phyloP scores from a whole-genome alignment of 2,113 vertebrate species.

The Bos taurus region DNA sequence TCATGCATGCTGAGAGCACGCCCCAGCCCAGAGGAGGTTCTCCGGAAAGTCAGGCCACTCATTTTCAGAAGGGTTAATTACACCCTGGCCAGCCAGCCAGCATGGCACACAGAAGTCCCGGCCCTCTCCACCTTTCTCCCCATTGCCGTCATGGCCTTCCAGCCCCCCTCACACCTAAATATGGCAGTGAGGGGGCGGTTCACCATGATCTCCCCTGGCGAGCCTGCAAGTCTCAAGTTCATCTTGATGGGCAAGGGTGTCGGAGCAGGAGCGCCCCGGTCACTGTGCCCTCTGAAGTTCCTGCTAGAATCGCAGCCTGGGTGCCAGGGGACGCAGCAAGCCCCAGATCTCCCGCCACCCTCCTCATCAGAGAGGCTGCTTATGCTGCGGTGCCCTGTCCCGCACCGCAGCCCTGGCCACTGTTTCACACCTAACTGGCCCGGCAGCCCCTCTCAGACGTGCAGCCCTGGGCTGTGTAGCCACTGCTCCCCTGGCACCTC shows the following conservation, averaged over 20 bases:
- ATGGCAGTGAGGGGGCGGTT: accelerated
- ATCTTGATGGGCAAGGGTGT: not conserved
- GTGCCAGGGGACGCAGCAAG: accelerated
- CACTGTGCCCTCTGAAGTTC: not conserved
- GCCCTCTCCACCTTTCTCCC: not conserved
- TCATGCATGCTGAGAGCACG: not conserved
- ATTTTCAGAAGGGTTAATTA: not conserved
- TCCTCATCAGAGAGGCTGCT: not conserved
- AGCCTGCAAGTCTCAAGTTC: not conserved
- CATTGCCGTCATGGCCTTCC: not conserved
- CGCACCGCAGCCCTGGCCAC: not conserved
- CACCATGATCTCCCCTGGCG: not conserved
- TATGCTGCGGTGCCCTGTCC: not conserved
- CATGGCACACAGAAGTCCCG: accelerated
- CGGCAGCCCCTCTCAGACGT: not conserved
- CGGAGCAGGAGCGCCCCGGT: not conserved
- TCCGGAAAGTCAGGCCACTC: not conserved
- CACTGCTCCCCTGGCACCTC: not conserved
- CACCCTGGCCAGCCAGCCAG: not conserved
- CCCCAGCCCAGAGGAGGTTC: not conserved
- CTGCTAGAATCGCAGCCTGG: not conserved
- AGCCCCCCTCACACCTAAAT: not conserved
- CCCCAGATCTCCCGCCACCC: not conserved
- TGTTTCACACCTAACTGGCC: not conserved
- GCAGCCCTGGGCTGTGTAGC: not conserved